Base-by-base conservation (phyloP, 1,140 invertebrate genomes). In the Formica exsecta region DNA sequence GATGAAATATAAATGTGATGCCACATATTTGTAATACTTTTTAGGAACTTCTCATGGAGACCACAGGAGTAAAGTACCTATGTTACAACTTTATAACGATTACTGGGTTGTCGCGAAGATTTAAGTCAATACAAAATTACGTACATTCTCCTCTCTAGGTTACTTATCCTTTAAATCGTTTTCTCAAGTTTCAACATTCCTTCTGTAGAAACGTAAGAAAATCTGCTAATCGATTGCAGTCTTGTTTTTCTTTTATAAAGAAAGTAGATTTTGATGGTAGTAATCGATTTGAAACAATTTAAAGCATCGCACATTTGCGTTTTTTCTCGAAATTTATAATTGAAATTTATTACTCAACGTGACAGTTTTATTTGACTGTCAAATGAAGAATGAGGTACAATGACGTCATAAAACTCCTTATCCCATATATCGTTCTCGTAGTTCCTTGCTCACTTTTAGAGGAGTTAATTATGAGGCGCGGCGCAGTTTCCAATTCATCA, bases 281-380 rank as follows among this genome's bases (percentile, higher is more conserved):
- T 13, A 8, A 11, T 16, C 13, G 13, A 48, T 5, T 38, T 8
- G 1, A 1, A 29, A 11, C 2, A 44, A 41, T 62, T 65, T 16
- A 29, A 2, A 44, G 51, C 38, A 62, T 48, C 13, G 7, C 13
- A 61, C 36, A 36, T 22, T 16, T 38, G 62, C 4, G n/a, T 65
- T 79, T 38, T 48, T 54, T 44, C 16, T 13, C 29, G 4, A 85
- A 66, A 80, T 80, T 59, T 85, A 68, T 51, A 64, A 62, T 80
- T 64, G 1, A 25, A 66, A 41, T 57, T 77, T 61, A 32, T 76
- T 29, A 6, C 61, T 13, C 8, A 51, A 51, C 3, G 11, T 16
- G 22, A 51, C 25, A 25, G 13, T 44, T 48, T 68, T 59, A 44
- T 87, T 65, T 29, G 9, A 8, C 2, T 41, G 3, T 9, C 29